Percentiles rank a stretch among this genome's conserved stretches.
Evolutionary conservation across 2,797 vertebrate species (phyloP).

Genomic region (Molossus molossus): DNA sequence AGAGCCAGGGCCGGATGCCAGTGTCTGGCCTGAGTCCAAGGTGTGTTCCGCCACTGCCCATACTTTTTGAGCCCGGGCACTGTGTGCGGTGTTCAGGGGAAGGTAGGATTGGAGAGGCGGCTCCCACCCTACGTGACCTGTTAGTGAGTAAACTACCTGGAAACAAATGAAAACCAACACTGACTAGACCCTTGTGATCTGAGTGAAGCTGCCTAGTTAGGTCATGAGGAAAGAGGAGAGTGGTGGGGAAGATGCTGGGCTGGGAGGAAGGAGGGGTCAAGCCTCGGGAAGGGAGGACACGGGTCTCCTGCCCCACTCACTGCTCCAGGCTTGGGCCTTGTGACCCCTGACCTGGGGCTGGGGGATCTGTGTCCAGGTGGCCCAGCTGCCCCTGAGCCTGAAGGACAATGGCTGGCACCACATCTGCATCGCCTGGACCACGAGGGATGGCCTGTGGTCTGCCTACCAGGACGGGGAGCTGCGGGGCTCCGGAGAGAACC

Average conservation of each 20-base stretch:
- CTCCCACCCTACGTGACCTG: not conserved
- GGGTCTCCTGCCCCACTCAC: not conserved
- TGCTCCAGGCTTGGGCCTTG: not conserved
- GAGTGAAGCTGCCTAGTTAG: too few species aligned
- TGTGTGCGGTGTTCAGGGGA: not conserved
- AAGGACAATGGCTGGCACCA: slow-evolving; percentile 96
- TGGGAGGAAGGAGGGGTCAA: not conserved
- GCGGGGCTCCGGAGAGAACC: slow-evolving; percentile 94
- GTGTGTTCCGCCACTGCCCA: not conserved
- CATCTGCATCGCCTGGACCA: slow-evolving; percentile 96
- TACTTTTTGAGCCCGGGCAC: not conserved
- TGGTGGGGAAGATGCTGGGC: not conserved
- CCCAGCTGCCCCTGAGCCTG: slow-evolving; percentile 95
- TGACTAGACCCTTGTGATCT: not conserved
- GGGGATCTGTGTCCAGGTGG: slow-evolving; percentile 91
- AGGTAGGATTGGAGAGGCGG: not conserved
- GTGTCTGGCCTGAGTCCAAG: not conserved
- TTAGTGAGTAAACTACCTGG: not conserved
- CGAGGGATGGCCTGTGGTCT: slow-evolving; percentile 97
- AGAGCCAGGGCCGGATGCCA: not conserved
- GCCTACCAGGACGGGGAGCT: slow-evolving; percentile 96
- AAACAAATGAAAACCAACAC: not conserved
- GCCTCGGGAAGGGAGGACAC: not conserved
- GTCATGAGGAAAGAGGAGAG: not conserved
- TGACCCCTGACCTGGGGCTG: slow-evolving; percentile 56